Conservation (phyloP, 92 coral and sea anemone species). For the Pocillopora grandis region DNA sequence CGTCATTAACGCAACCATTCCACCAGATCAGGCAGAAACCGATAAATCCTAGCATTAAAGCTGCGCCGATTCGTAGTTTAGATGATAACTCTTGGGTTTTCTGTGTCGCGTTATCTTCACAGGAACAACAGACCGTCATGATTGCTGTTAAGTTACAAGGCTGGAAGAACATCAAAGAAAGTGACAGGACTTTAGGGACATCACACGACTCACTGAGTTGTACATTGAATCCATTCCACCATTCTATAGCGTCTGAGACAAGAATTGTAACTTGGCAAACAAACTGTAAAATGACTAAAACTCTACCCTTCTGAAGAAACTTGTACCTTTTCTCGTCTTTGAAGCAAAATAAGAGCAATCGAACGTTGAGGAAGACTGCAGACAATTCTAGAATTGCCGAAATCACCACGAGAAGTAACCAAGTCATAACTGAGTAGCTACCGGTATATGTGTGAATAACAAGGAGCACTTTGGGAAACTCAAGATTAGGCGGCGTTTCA, state of each 20-base stretch:
- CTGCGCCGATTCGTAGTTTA: not conserved
- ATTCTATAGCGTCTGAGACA: not conserved
- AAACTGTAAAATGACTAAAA: not conserved
- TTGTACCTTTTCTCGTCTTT: not conserved
- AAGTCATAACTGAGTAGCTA: too few species aligned
- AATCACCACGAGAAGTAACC: not conserved
- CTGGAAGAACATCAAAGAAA: not conserved
- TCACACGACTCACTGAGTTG: not conserved
- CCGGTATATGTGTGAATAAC: too few species aligned
- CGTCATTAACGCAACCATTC: not conserved
- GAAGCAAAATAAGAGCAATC: conserved; percentile 9
- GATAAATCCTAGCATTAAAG: not conserved
- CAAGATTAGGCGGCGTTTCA: too few species aligned
- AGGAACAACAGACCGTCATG: too few species aligned
- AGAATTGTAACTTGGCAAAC: not conserved
- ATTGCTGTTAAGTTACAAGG: not conserved
- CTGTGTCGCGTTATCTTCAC: not conserved
- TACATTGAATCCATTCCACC: not conserved
- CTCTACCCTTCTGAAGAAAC: not conserved
- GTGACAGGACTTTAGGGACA: not conserved
- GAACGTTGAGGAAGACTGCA: not conserved
- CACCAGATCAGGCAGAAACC: conserved; percentile 2
- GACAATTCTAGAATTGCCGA: not conserved
- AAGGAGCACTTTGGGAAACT: too few species aligned
- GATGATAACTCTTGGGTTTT: not conserved